Conservation (phyloP, 1,140 invertebrate species). For the Apolygus lucorum region DNA sequence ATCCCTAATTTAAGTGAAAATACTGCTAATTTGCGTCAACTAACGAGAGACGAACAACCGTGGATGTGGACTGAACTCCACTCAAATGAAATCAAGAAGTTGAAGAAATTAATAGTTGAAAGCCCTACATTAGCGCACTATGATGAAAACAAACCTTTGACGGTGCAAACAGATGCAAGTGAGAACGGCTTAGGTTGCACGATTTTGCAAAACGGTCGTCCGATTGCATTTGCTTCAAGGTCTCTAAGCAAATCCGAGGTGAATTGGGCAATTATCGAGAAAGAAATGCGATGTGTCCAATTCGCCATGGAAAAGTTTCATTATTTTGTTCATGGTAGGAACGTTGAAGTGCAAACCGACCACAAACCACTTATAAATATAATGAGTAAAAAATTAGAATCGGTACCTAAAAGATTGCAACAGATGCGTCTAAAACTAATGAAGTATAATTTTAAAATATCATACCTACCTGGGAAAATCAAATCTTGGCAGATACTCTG, state of each 20-base stretch:
- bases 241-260: neutral
- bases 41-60: too few species aligned
- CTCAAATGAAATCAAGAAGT: too few species aligned
- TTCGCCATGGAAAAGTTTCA: too few species aligned
- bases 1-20: too few species aligned
- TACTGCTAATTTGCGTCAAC: too few species aligned
- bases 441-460: neutral
- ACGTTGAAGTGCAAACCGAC: neutral
- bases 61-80: too few species aligned
- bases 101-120: neutral
- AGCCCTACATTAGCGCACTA: neutral
- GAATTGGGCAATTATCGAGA: neutral
- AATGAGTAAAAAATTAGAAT: neutral
- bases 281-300: too few species aligned
- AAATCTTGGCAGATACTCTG: neutral
- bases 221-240: neutral
- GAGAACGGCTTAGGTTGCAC: neutral
- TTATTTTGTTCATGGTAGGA: neutral
- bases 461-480: neutral
- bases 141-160: neutral
- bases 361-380: neutral
- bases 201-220: neutral
- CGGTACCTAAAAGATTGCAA: neutral
- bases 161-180: neutral
- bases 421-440: neutral